Percentiles rank a stretch among this genome's conserved stretches.
These are phyloP conservation scores for Drosophila azteca DNA, from an alignment of 1,140 invertebrate species.

Conservation along the genomic window DNA sequence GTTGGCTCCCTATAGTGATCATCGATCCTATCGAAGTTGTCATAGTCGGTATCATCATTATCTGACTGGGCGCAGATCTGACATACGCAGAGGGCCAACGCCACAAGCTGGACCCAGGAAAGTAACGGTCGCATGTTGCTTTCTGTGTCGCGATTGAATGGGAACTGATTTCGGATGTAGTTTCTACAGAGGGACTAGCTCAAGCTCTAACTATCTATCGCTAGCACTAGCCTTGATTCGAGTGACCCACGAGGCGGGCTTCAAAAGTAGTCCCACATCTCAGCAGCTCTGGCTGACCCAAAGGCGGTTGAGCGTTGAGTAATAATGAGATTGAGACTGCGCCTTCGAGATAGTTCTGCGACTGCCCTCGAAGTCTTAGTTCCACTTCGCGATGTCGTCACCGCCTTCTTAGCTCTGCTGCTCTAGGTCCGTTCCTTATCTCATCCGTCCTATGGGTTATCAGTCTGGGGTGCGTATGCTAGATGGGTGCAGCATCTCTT, in stretches of 20 bases:
- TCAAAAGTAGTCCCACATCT: not conserved
- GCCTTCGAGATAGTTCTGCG: not conserved
- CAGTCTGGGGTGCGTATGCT: not conserved
- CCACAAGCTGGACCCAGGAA: conserved; percentile 9
- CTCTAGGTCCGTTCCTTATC: conserved; percentile 25
- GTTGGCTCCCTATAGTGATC: conserved; percentile 31
- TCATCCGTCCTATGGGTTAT: conserved; percentile 32
- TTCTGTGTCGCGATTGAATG: conserved; percentile 44
- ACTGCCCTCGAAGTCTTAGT: conserved; percentile 11
- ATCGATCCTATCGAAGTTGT: conserved; percentile 18
- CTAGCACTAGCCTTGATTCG: conserved; percentile 36
- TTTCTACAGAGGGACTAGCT: conserved; percentile 60
- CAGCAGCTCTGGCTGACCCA: not conserved
- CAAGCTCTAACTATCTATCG: conserved; percentile 33
- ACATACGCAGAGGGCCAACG: conserved; percentile 36
- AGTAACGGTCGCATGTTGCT: conserved; percentile 60
- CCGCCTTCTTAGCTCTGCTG: not conserved
- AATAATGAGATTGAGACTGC: no score
- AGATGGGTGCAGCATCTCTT: conserved; percentile 7
- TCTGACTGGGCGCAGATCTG: conserved; percentile 20
- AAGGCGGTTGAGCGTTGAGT: no score
- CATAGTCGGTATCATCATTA: conserved; percentile 23
- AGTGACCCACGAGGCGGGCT: conserved; percentile 18
- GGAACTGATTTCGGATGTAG: conserved; percentile 59
- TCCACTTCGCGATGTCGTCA: conserved; percentile 22